Base-by-base conservation (phyloP, 2,113 vertebrate genomes). In the Osmerus eperlanus region DNA sequence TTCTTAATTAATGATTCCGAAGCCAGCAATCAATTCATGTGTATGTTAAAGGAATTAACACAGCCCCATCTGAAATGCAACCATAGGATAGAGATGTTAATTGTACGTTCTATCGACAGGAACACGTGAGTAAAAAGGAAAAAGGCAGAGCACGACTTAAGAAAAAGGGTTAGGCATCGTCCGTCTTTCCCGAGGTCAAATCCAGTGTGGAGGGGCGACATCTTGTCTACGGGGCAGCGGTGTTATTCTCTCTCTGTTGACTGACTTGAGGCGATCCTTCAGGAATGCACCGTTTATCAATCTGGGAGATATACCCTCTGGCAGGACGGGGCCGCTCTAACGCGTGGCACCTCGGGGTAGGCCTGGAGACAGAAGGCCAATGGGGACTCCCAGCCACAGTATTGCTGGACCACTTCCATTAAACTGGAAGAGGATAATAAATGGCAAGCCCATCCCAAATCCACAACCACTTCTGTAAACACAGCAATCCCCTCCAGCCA, bases 41-140 rank as follows among this genome's bases (percentile, higher is more conserved):
- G 77, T 62, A 82, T 89, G 91, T 89, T 92, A 87, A 81, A 90
- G 86, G 83, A 89, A 88, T 88, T 83, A 86, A 90, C 89, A 80
- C 77, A 70, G 81, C 84, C 77, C 65, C 68, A 75, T 84, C 81
- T 86, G 19, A 88, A 90, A 89, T 83, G 83, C 84, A 87, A 76
- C 75, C 75, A 80, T 80, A 79, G 86, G 84, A 84, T 59, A 81
- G 86, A 78, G 83, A 23, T 77, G 67, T 21, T 84, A 87, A 88
- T 87, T 86, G 75, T 88, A 86, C 75, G 85, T 81, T 59, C 86
- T 90, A 91, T 88, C 91, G 85, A 74, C 88, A 90, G 72, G 71
- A 21, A 19, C 68, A n/a, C 67, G 63, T 71, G 67, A 72, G 77
- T 70, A 77, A n/a, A 70, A 29, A 86, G 77, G 82, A 85, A 78